Percentiles rank a stretch among this genome's conserved stretches.
Evolutionary conservation across 2,888 invertebrate species (phyloP).

Genomic region (Eremobia ochroleuca): DNA sequence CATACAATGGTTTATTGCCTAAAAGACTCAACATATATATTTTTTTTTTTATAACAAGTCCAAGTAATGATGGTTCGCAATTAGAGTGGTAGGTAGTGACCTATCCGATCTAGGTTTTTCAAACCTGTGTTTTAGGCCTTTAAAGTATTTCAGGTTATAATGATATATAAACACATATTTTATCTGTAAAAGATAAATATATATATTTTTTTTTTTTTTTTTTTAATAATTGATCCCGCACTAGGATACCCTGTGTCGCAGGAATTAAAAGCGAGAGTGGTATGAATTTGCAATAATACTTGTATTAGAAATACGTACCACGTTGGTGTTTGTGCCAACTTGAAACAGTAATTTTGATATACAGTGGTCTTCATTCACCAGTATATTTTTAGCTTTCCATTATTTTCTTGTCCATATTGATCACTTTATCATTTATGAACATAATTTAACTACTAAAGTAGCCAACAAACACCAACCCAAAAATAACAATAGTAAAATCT

Average conservation of each 20-base stretch:
- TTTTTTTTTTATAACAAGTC: not conserved
- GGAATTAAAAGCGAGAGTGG: not conserved
- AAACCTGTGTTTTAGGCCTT: not conserved
- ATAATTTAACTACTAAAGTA: not conserved
- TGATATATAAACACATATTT: not conserved
- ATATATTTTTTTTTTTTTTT: no score
- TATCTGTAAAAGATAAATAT: not conserved
- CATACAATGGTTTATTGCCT: not conserved
- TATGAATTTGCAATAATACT: not conserved
- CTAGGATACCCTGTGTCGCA: no score
- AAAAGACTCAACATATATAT: not conserved
- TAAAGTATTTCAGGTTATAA: not conserved
- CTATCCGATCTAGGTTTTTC: not conserved
- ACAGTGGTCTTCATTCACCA: not conserved
- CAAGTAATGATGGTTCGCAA: not conserved
- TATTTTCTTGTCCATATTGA: not conserved
- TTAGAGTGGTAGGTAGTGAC: not conserved
- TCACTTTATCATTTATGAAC: not conserved
- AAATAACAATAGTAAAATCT: slow-evolving; percentile 11
- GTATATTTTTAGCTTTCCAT: not conserved
- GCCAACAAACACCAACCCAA: not conserved
- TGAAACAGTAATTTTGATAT: not conserved
- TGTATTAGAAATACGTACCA: not conserved
- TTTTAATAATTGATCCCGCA: no score
- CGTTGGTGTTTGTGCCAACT: not conserved